Base-by-base conservation (phyloP, 2,113 vertebrate genomes). In the Lophotis ruficrista region DNA sequence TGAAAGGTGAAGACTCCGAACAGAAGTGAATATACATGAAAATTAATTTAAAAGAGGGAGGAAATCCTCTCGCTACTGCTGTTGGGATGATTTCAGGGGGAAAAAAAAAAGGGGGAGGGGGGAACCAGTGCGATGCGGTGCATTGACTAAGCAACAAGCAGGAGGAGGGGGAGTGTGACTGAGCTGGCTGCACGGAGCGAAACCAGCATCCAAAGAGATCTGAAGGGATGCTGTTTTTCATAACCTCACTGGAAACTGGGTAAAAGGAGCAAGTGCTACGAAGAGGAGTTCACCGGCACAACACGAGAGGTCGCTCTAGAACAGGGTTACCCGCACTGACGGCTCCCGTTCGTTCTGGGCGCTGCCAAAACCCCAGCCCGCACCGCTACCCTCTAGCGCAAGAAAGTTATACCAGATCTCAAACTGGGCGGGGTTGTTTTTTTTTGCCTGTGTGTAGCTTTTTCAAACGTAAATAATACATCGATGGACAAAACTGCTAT, bases 31-130 rank as follows among this genome's bases (percentile, higher is more conserved):
- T 82, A 75, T 35, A 86, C 81, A 89, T 54, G 82, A 75, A 97
- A 97, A 95, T 95, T 94, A 95, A 96, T 93, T 96, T 96, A 90
- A 94, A 95, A 88, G 75, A 93, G 51, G 50, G 41, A 21, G 47
- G 16, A 77, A 94, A 87, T 68, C 4, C 7, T 94, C 90, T 23
- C 8, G 4, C 64, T 70, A 84, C 56, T 41, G 61, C 45, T 90
- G 51, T 73, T 70, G 82, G 78, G 76, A 54, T 64, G 47, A 57
- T 89, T 92, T 90, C 72, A 75, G 73, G 68, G 48, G 22, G 4
- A 10, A 38, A 43, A n/a, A 51, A 57, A 41, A 41, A 38, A 38
- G 15, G 62, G 30, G 57, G 17, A 51, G 31, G 38, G 38, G 38
- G 38, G 30, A 41, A 65, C 30, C 50, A 25, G 80, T 61, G 47